Percentiles rank a stretch among this genome's conserved stretches.
Conservation (phyloP, 2,113 vertebrate genomes). For the Phaethornis superciliosus region DNA sequence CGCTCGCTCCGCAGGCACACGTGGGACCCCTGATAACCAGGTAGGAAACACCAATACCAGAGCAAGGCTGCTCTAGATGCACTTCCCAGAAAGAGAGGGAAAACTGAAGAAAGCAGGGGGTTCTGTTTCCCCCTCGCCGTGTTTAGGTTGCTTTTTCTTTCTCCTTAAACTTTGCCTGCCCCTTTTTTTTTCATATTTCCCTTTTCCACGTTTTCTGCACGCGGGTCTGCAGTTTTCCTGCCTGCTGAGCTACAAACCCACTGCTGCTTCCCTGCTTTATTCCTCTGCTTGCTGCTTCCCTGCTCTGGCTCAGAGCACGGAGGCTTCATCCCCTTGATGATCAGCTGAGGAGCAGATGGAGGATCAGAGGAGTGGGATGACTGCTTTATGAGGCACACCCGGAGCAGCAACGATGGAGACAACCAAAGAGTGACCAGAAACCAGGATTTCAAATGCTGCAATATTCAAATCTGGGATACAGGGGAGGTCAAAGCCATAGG, state of each 20-base stretch:
- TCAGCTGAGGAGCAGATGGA: conserved; percentile 63
- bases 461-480: neutral
- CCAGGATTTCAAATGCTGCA: neutral
- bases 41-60: neutral
- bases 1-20: neutral
- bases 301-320: neutral
- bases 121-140: neutral
- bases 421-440: neutral
- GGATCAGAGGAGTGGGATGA: neutral
- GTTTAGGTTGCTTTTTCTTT: neutral
- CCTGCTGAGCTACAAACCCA: neutral
- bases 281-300: neutral
- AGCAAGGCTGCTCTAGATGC: neutral
- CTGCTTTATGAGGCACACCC: neutral
- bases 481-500: neutral
- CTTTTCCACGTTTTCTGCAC: neutral
- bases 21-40: neutral
- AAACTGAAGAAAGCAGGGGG: neutral
- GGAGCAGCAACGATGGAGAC: neutral
- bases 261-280: conserved; percentile 38
- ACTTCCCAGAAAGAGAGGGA: neutral
- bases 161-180: neutral
- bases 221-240: conserved; percentile 20
- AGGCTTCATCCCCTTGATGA: conserved; percentile 9
- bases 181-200: neutral